These are phyloP conservation scores for Serilophus lunatus DNA, from an alignment of 2,113 vertebrate genomes.

Conservation along the genomic window DNA sequence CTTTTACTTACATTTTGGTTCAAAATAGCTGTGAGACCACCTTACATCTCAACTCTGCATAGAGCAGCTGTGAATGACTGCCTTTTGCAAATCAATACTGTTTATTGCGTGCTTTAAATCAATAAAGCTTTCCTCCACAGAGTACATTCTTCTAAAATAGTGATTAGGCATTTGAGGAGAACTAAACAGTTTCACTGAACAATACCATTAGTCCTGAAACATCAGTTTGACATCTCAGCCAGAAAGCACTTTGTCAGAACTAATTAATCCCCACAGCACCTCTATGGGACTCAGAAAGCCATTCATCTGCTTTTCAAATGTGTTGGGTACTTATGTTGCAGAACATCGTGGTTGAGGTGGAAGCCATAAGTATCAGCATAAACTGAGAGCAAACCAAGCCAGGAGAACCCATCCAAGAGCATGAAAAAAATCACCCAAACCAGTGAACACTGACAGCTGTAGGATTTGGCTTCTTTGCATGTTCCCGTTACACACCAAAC, in stretches of 20 bases:
- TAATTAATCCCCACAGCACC: conserved; percentile 59
- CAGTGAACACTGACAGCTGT: conserved; percentile 42
- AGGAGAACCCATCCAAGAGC: conserved; percentile 40
- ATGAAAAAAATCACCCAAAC: not conserved
- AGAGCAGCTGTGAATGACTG: conserved; percentile 12
- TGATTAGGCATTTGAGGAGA: conserved; percentile 50
- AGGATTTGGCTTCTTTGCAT: conserved; percentile 43
- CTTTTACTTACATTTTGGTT: not conserved
- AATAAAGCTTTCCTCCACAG: conserved; percentile 29
- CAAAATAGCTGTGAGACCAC: not conserved
- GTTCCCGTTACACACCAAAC: conserved; percentile 18
- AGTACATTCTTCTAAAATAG: conserved; percentile 37
- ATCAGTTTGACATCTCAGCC: conserved; percentile 47
- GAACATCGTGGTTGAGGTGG: conserved; percentile 1
- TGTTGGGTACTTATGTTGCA: conserved; percentile 15
- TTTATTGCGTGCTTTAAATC: conserved; percentile 48
- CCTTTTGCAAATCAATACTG: conserved; percentile 22
- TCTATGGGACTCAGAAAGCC: not conserved
- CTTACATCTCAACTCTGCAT: not conserved
- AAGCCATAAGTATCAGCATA: not conserved
- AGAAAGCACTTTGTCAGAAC: conserved; percentile 57
- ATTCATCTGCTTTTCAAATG: conserved; percentile 40
- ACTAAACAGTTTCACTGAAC: conserved; percentile 42
- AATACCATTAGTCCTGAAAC: conserved; percentile 57
- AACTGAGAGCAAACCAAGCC: conserved; percentile 41